These are phyloP conservation scores for Lamellibrachia columna DNA, from an alignment of 2,888 invertebrate species.

Conservation along the genomic window DNA sequence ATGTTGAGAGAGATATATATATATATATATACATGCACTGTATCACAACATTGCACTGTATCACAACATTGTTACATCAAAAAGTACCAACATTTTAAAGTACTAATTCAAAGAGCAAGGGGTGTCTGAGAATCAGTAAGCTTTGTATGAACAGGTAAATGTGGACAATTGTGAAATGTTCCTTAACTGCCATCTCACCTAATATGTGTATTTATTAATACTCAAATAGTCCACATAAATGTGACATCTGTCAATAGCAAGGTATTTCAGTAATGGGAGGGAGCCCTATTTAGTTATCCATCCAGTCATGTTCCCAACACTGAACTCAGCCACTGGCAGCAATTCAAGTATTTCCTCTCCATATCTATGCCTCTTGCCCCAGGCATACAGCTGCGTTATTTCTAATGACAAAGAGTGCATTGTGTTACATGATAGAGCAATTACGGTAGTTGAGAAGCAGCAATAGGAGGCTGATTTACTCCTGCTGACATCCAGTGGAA, in stretches of 20 bases:
- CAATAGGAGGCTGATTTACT: not conserved
- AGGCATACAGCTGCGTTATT: not conserved
- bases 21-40: no score
- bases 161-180: no score
- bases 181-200: no score
- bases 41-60: no score
- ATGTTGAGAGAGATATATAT: no score
- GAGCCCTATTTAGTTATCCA: not conserved
- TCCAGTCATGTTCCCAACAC: not conserved
- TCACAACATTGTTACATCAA: no score
- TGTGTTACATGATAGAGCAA: conserved; percentile 4
- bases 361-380: not conserved
- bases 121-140: no score
- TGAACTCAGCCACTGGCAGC: not conserved
- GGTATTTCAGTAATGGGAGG: not conserved
- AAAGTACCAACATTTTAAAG: no score
- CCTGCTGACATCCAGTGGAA: not conserved
- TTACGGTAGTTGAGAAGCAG: not conserved
- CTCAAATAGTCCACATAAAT: no score
- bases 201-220: no score
- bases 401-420: not conserved
- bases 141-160: no score
- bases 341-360: not conserved
- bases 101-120: no score
- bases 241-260: not conserved